A percentile compares a stretch with the other conserved stretches of the same genome.
phyloP scores from a whole-genome alignment of 1,140 invertebrate species.

The Hypsibius dujardini region DNA sequence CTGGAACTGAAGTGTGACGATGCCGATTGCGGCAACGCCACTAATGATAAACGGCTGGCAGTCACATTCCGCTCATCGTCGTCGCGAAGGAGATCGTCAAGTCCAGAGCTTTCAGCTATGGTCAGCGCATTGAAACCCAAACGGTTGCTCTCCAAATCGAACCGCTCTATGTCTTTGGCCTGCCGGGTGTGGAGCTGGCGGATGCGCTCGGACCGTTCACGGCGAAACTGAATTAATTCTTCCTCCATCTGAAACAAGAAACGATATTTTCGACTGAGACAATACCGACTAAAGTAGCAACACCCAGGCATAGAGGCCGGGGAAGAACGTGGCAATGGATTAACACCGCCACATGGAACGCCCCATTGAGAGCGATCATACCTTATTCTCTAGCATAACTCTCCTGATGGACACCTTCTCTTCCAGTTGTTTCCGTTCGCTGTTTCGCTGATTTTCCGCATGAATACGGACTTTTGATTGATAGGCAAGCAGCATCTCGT shows the following conservation, averaged over 20 bases:
- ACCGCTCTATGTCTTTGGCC: constrained; percentile 68
- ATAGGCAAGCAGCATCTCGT: constrained; percentile 90
- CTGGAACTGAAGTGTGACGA: not conserved
- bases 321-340: not conserved
- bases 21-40: not conserved
- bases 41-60: not conserved
- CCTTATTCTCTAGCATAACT: constrained; percentile 77
- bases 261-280: not conserved
- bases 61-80: not conserved
- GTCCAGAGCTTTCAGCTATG: not conserved
- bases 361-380: constrained; percentile 29
- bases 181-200: constrained; percentile 69
- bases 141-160: constrained; percentile 76
- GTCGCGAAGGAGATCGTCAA: constrained; percentile 6
- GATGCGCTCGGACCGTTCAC: constrained; percentile 70
- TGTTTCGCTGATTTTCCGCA: constrained; percentile 76
- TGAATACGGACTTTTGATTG: constrained; percentile 97
- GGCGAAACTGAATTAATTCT: constrained; percentile 69
- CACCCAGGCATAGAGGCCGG: constrained; percentile 14
- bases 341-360: no score
- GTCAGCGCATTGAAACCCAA: constrained; percentile 52
- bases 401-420: constrained; percentile 72
- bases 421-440: constrained; percentile 76
- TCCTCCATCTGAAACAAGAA: constrained; percentile 56
- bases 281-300: not conserved